Conservation (phyloP, 2,797 vertebrate genomes). For the Mormyrus proboscirostris region DNA sequence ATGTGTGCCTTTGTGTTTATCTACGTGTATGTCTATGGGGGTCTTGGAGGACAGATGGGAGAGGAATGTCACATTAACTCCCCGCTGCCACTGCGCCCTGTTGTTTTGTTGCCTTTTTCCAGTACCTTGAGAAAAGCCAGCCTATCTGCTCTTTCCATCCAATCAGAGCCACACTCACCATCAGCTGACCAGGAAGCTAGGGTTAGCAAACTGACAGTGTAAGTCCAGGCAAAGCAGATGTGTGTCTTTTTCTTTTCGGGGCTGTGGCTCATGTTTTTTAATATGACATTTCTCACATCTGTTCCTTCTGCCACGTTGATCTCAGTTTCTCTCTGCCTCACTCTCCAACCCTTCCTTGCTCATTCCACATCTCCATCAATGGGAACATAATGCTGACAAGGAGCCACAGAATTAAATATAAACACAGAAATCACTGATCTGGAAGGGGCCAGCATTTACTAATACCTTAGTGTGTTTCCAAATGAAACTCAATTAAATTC, state of each 20-base stretch:
- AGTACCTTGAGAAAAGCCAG: background rate
- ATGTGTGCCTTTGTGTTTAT: constrained; percentile 1
- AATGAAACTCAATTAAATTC: background rate
- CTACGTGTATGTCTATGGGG: background rate
- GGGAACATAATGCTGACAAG: background rate
- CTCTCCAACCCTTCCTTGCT: background rate
- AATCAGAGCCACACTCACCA: background rate
- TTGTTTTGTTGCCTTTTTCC: background rate
- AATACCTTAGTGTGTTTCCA: background rate
- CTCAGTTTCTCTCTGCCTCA: background rate
- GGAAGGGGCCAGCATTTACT: background rate
- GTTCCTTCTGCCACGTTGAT: background rate
- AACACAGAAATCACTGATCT: background rate
- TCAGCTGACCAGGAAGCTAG: background rate
- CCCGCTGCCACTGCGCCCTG: background rate
- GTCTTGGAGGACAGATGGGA: background rate
- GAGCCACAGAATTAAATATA: background rate
- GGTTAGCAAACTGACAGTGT: background rate
- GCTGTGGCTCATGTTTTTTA: constrained; percentile 10
- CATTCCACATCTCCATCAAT: background rate
- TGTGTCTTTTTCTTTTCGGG: background rate
- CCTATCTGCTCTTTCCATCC: background rate
- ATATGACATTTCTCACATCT: constrained; percentile 21
- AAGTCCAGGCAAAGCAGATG: background rate
- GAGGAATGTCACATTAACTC: background rate